phyloP scores from a whole-genome alignment of 2,797 vertebrate species.

The Myotis myotis region DNA sequence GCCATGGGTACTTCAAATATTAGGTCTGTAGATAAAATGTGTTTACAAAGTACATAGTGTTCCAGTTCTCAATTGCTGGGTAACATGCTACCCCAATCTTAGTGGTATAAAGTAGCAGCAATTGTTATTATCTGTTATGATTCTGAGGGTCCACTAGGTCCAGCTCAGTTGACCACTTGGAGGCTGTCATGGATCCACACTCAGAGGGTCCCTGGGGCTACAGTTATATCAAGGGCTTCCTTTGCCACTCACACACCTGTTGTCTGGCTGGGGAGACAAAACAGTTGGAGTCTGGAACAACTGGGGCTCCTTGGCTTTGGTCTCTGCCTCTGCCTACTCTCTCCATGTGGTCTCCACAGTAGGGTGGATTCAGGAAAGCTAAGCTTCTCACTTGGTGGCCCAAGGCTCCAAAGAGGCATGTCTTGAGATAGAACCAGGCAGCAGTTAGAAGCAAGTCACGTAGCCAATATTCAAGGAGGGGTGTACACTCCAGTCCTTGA shows the following conservation, averaged over 20 bases:
- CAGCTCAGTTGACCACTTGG: neutral
- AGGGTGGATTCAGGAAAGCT: neutral
- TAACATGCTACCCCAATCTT: neutral
- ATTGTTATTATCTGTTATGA: neutral
- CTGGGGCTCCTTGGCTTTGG: neutral
- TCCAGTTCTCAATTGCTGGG: neutral
- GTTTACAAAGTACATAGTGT: neutral
- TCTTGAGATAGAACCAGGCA: neutral
- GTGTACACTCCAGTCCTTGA: neutral
- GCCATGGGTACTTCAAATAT: neutral
- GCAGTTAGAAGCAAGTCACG: neutral
- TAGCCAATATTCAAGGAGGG: neutral
- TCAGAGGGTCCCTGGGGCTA: neutral
- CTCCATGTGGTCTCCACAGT: neutral
- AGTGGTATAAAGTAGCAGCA: neutral
- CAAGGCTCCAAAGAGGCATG: neutral
- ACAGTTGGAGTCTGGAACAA: neutral
- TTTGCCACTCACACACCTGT: neutral
- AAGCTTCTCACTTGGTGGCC: neutral
- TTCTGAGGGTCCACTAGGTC: neutral
- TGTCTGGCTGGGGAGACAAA: neutral
- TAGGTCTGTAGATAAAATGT: neutral
- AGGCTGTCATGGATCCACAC: neutral
- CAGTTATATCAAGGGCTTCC: neutral
- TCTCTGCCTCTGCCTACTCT: neutral